Conservation (phyloP, 2,888 invertebrate species). For the Andrena praecox region DNA sequence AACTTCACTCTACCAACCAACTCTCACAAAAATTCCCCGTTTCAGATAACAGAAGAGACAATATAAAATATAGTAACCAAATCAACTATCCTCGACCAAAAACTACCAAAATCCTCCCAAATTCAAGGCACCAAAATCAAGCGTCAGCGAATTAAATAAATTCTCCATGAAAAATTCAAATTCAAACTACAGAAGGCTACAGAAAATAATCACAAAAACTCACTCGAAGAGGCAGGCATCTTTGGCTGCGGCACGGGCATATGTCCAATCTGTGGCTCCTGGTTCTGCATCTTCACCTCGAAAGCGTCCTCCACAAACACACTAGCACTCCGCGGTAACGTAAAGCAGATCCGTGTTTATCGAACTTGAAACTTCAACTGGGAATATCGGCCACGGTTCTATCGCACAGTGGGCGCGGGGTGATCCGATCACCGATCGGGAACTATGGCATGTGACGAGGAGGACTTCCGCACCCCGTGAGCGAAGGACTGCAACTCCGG, state of each 20-base stretch:
- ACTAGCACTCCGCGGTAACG: slow-evolving; percentile 9
- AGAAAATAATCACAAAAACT: slow-evolving; percentile 56
- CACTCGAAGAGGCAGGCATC: slow-evolving; percentile 82
- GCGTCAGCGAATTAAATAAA: no score
- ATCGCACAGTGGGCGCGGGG: not conserved
- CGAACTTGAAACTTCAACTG: not conserved
- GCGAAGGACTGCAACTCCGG: slow-evolving; percentile 8
- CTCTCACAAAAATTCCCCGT: no score
- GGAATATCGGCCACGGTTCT: not conserved
- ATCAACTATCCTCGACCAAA: not conserved
- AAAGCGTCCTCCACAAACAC: slow-evolving; percentile 19
- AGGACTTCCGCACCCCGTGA: not conserved
- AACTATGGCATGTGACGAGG: slow-evolving; percentile 3
- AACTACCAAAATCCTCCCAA: not conserved
- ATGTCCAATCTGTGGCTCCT: slow-evolving; percentile 76
- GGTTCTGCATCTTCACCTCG: slow-evolving; percentile 73
- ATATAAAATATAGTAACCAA: no score
- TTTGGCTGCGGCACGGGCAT: slow-evolving; percentile 74
- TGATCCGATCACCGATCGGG: not conserved
- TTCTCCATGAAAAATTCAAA: no score
- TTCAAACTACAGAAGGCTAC: not conserved
- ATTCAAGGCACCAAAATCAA: no score
- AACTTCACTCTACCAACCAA: no score
- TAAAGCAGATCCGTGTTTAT: not conserved
- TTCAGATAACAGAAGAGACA: no score